Conservation (phyloP, 2,888 invertebrate genomes). For the Iphiclides podalirius region DNA sequence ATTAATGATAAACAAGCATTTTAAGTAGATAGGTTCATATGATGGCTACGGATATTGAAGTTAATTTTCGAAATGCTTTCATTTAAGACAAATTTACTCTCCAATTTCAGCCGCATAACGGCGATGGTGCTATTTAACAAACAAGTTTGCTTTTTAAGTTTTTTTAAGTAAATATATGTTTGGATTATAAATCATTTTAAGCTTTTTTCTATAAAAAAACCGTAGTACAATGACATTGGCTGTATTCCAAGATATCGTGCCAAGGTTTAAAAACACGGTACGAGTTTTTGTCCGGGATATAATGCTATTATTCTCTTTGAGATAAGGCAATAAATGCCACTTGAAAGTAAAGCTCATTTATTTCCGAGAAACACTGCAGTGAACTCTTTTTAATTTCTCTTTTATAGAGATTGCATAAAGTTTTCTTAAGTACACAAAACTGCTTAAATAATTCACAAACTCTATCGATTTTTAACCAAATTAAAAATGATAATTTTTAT, state of each 20-base stretch:
- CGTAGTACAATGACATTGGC: slow-evolving; percentile 67
- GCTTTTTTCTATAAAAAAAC: slow-evolving; percentile 46
- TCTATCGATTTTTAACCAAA: too few species aligned
- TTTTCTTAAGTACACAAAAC: slow-evolving; percentile 45
- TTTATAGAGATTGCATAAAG: slow-evolving; percentile 39
- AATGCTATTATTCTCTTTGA: slow-evolving; percentile 69
- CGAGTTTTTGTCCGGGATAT: slow-evolving; percentile 59
- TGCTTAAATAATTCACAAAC: too few species aligned
- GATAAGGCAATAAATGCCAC: slow-evolving; percentile 73
- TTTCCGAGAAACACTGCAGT: slow-evolving; percentile 60
- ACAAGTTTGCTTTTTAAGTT: too few species aligned
- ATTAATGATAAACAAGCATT: not conserved
- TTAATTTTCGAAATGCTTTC: not conserved
- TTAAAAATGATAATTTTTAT: too few species aligned
- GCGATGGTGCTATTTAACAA: too few species aligned
- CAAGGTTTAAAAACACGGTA: slow-evolving; percentile 73
- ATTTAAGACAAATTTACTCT: too few species aligned
- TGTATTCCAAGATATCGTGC: slow-evolving; percentile 65
- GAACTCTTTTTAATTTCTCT: slow-evolving; percentile 55
- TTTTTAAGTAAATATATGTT: too few species aligned
- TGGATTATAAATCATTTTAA: slow-evolving; percentile 34
- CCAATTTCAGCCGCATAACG: too few species aligned
- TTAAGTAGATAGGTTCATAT: not conserved
- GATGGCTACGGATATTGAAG: not conserved
- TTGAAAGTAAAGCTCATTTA: slow-evolving; percentile 66